A percentile compares a stretch with the other conserved stretches of the same genome.
Conservation (phyloP, 2,113 vertebrate species). For the Notothenia coriiceps region DNA sequence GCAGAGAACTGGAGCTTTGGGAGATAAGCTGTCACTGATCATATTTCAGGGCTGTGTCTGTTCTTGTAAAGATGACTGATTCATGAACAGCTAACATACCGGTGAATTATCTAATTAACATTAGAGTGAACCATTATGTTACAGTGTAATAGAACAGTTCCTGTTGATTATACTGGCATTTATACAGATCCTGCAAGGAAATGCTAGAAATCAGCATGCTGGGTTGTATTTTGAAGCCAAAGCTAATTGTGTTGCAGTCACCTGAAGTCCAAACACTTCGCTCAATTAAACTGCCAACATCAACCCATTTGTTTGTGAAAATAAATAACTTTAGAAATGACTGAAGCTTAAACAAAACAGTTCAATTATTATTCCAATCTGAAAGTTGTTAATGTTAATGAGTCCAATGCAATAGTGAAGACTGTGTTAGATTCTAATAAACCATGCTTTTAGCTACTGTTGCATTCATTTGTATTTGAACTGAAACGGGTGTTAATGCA, state of each 20-base stretch:
- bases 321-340: not conserved
- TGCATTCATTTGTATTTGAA: not conserved
- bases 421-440: not conserved
- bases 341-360: not conserved
- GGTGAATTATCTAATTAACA: not conserved
- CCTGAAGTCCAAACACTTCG: not conserved
- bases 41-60: slow-evolving; percentile 44
- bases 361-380: not conserved
- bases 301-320: not conserved
- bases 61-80: slow-evolving; percentile 41
- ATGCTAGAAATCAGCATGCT: slow-evolving; percentile 1
- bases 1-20: slow-evolving; percentile 46
- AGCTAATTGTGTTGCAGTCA: slow-evolving; percentile 20
- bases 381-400: not conserved
- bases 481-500: not conserved
- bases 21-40: slow-evolving; percentile 51
- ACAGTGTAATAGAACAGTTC: slow-evolving; percentile 20
- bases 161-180: slow-evolving; percentile 16
- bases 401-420: not conserved
- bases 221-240: slow-evolving; percentile 13
- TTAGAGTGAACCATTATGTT: slow-evolving; percentile 27
- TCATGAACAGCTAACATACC: slow-evolving; percentile 19
- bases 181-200: slow-evolving; percentile 11
- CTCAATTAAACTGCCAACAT: not conserved
- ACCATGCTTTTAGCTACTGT: not conserved